A percentile compares a stretch with the other conserved stretches of the same genome.
Evolutionary conservation across 2,113 vertebrate genomes (phyloP).

Genomic region (Clarias gariepinus): DNA sequence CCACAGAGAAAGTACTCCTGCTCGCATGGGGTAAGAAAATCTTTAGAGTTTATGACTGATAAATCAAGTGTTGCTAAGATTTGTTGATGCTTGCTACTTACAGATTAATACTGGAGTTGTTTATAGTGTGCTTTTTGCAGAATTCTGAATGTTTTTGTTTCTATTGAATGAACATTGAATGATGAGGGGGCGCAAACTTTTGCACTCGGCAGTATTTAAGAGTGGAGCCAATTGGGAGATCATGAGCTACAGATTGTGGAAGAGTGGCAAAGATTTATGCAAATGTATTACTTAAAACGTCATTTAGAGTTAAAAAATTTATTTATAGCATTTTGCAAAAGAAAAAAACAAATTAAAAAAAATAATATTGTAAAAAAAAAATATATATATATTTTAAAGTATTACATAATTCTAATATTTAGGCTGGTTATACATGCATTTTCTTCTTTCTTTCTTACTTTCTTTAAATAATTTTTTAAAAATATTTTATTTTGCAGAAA

Average conservation of each 20-base stretch:
- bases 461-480: too few relatives aligned
- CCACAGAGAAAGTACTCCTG: slow-evolving; percentile 27
- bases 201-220: neutral
- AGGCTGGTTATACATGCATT: neutral
- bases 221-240: neutral
- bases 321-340: neutral
- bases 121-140: neutral
- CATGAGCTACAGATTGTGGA: neutral
- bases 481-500: too few relatives aligned
- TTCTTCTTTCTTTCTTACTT: too few relatives aligned
- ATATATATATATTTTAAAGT: neutral
- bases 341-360: neutral
- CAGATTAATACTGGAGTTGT: neutral
- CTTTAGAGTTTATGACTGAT: neutral
- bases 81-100: neutral
- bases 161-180: neutral
- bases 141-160: neutral
- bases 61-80: too few relatives aligned
- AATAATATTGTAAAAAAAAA: too few relatives aligned
- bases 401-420: neutral
- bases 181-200: neutral
- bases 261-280: neutral
- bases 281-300: neutral
- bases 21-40: slow-evolving; percentile 36
- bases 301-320: neutral